phyloP scores from a whole-genome alignment of 2,797 vertebrate genomes.

The Varecia variegata region DNA sequence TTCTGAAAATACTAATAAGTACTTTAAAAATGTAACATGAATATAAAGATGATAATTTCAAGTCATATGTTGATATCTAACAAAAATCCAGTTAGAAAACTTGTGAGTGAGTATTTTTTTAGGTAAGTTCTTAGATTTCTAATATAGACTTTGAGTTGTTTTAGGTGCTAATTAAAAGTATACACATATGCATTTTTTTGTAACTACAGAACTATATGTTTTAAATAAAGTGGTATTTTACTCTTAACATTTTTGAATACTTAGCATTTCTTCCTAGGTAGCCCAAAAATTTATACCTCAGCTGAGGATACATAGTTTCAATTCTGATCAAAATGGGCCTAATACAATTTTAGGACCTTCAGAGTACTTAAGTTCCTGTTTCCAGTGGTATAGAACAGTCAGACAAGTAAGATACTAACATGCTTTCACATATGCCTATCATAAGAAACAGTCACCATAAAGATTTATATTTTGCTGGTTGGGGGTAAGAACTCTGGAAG shows the following conservation, averaged over 20 bases:
- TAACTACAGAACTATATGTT: background rate
- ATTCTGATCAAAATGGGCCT: background rate
- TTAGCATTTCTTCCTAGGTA: slow-evolving; percentile 32
- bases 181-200: background rate
- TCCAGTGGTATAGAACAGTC: background rate
- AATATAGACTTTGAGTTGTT: background rate
- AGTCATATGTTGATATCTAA: background rate
- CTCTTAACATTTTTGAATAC: background rate
- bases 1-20: background rate
- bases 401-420: background rate
- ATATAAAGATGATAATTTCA: slow-evolving; percentile 18
- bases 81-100: background rate
- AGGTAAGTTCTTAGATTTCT: slow-evolving; percentile 13
- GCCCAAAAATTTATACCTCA: background rate
- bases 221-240: slow-evolving; percentile 24
- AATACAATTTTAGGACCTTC: background rate
- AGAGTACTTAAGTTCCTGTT: background rate
- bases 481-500: background rate
- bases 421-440: background rate
- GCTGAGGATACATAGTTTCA: background rate
- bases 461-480: background rate
- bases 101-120: background rate
- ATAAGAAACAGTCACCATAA: background rate
- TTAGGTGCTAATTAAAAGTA: background rate
- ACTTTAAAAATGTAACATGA: background rate